Conservation (phyloP, 1,140 invertebrate species). For the Brachionus angularis region DNA sequence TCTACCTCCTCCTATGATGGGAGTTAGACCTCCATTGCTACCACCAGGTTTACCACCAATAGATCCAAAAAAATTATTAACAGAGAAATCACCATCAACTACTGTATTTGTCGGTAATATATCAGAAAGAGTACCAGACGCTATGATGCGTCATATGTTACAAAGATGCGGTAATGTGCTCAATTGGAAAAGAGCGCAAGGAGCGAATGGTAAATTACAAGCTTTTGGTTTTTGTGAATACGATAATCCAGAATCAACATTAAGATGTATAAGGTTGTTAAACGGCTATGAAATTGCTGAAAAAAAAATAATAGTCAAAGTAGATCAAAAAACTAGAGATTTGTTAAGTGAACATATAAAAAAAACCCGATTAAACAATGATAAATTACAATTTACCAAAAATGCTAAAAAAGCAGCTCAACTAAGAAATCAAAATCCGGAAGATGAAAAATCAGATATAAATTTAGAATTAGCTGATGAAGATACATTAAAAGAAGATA, state of each 20-base stretch:
- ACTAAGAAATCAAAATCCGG: neutral
- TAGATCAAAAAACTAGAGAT: constrained; percentile 94
- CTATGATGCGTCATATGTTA: constrained; percentile 86
- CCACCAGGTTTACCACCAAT: constrained; percentile 26
- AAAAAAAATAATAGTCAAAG: constrained; percentile 81
- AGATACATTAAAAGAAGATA: constrained; percentile 50
- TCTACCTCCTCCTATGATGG: constrained; percentile 32
- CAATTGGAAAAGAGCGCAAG: constrained; percentile 93
- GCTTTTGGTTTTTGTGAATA: constrained; percentile 98
- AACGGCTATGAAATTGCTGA: constrained; percentile 89
- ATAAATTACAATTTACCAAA: neutral
- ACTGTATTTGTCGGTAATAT: constrained; percentile 99
- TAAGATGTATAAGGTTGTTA: constrained; percentile 84
- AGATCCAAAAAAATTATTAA: neutral
- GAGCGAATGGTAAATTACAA: constrained; percentile 66
- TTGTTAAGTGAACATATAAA: constrained; percentile 80
- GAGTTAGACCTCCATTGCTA: neutral
- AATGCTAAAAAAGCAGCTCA: neutral
- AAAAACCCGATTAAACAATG: constrained; percentile 47
- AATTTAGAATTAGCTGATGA: constrained; percentile 52
- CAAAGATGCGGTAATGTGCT: constrained; percentile 79
- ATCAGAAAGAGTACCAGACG: constrained; percentile 85
- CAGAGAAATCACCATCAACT: constrained; percentile 59
- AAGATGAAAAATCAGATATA: constrained; percentile 46
- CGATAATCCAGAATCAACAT: constrained; percentile 84